Percentiles rank a stretch among this genome's conserved stretches.
These are phyloP conservation scores for Amyelois transitella DNA, from an alignment of 1,140 invertebrate species.

Conservation along the genomic window DNA sequence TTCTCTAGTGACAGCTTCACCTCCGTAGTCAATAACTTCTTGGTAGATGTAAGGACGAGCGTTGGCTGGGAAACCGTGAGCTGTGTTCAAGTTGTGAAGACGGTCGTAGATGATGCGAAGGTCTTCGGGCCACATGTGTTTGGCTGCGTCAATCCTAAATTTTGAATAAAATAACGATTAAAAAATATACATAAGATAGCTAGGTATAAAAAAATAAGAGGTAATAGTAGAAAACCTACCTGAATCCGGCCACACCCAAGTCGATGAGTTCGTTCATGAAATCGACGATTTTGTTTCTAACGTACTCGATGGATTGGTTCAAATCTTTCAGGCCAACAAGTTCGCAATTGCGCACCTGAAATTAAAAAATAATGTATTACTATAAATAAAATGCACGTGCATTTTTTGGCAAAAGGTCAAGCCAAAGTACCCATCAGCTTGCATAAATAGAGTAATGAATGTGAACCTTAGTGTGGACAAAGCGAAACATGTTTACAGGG, in stretches of 20 bases:
- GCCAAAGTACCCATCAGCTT: too few species aligned
- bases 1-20: constrained; percentile 79
- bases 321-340: constrained; percentile 84
- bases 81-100: constrained; percentile 77
- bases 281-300: constrained; percentile 80
- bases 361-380: constrained; percentile 1
- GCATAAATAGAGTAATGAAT: too few species aligned
- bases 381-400: too few species aligned
- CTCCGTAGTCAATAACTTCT: constrained; percentile 86
- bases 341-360: constrained; percentile 81
- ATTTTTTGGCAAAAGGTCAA: background rate
- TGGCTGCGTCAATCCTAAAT: constrained; percentile 81
- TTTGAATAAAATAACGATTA: background rate
- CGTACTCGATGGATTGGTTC: constrained; percentile 78
- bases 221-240: constrained; percentile 37
- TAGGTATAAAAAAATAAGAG: background rate
- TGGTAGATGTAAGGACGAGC: constrained; percentile 82
- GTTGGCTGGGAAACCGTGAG: constrained; percentile 76
- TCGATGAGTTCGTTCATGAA: constrained; percentile 84
- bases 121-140: constrained; percentile 88
- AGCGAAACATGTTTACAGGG: too few species aligned
- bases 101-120: constrained; percentile 77
- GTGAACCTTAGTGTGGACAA: too few species aligned
- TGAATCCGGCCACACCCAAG: constrained; percentile 87
- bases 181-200: background rate